Percentiles rank a stretch among this genome's conserved stretches.
These are phyloP conservation scores for Papilio protenor DNA, from an alignment of 2,888 invertebrate species.

Conservation along the genomic window DNA sequence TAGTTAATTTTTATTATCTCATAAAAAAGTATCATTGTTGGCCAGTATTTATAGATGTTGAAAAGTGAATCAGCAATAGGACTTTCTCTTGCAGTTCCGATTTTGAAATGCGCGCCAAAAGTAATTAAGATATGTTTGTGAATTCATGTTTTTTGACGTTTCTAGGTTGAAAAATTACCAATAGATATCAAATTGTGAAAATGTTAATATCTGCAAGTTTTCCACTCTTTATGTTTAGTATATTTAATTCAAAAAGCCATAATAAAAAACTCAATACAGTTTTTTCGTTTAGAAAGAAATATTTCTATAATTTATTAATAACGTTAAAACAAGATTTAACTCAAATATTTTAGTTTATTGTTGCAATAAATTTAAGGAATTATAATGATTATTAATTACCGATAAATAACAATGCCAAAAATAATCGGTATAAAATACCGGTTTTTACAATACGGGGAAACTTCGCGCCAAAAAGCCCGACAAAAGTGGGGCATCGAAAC, in stretches of 20 bases:
- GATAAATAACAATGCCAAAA: slow-evolving; percentile 15
- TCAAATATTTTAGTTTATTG: neutral
- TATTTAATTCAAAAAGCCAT: neutral
- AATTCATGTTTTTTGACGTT: slow-evolving; percentile 12
- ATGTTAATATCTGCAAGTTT: neutral
- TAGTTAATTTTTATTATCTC: neutral
- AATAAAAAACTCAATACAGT: neutral
- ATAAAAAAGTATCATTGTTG: neutral
- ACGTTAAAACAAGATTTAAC: neutral
- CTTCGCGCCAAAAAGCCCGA: slow-evolving; percentile 24
- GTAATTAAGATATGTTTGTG: slow-evolving; percentile 32
- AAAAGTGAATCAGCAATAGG: slow-evolving; percentile 8
- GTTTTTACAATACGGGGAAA: slow-evolving; percentile 30
- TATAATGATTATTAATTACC: slow-evolving; percentile 9
- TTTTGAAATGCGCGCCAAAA: slow-evolving; percentile 26
- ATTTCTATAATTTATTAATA: neutral
- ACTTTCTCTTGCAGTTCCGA: slow-evolving; percentile 33
- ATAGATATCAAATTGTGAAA: neutral
- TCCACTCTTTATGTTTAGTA: neutral
- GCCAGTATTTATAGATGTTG: neutral
- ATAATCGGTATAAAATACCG: slow-evolving; percentile 10
- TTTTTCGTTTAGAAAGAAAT: neutral
- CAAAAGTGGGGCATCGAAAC: slow-evolving; percentile 38
- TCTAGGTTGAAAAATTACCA: neutral
- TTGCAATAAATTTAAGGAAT: neutral